Evolutionary conservation across 2,888 invertebrate species (phyloP).

Genomic region (Dexiosoma caninum): DNA sequence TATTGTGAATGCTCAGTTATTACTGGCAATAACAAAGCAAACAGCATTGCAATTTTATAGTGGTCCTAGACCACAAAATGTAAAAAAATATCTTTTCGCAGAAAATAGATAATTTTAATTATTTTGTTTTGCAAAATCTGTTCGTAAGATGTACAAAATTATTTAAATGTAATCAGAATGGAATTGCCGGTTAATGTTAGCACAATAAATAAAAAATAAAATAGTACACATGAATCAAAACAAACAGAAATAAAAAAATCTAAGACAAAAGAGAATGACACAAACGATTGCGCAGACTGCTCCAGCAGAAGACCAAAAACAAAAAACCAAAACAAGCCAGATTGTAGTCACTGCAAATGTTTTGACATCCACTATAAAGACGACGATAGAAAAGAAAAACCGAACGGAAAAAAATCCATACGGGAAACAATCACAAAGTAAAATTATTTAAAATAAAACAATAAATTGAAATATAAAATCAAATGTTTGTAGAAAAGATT

Average conservation of each 20-base stretch:
- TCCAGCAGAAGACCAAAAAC: slow-evolving; percentile 17
- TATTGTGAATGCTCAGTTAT: slow-evolving; percentile 12
- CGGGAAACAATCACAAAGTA: slow-evolving; percentile 55
- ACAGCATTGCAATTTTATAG: neutral
- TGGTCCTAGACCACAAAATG: neutral
- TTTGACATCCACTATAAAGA: slow-evolving; percentile 49
- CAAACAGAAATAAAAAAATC: slow-evolving; percentile 34
- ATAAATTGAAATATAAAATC: slow-evolving; percentile 3
- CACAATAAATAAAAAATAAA: no score
- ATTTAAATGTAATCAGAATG: no score
- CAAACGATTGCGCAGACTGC: slow-evolving; percentile 52
- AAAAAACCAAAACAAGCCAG: slow-evolving; percentile 36
- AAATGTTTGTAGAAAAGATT: slow-evolving; percentile 11
- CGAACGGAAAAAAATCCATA: slow-evolving; percentile 50
- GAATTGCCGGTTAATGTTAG: no score
- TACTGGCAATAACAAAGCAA: no score
- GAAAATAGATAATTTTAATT: no score
- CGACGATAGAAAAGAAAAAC: slow-evolving; percentile 23
- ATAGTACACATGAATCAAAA: slow-evolving; percentile 61
- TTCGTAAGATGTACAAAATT: no score
- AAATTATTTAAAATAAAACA: slow-evolving; percentile 33
- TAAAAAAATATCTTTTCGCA: no score
- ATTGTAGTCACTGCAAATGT: slow-evolving; percentile 22
- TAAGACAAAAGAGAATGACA: slow-evolving; percentile 1
- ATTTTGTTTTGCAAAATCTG: no score